Evolutionary conservation across 30 jellyfish, hydroid and myxozoan genomes (phyloP).

Genomic region (Turritopsis rubra): DNA sequence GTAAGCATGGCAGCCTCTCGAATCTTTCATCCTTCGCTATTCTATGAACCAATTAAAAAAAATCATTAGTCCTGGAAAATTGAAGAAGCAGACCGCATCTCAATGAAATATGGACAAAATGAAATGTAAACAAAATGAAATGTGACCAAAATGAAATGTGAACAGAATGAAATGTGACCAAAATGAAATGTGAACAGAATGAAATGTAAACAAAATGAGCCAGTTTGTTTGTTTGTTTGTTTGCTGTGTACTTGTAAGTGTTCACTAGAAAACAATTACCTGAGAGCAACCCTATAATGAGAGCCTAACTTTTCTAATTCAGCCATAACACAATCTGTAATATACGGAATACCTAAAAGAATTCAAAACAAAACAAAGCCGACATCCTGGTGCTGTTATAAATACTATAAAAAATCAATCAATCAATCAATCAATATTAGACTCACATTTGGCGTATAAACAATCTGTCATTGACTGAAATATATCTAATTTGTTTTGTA

Average conservation of each 20-base stretch:
- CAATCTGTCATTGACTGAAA: conserved; percentile 97
- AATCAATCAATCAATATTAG: neutral
- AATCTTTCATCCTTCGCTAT: conserved; percentile 95
- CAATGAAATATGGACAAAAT: too few species aligned
- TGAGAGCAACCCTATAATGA: conserved; percentile 85
- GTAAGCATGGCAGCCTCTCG: conserved; percentile 97
- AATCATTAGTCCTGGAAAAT: neutral
- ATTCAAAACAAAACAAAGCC: neutral
- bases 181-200: neutral
- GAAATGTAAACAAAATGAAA: too few species aligned
- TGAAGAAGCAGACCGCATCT: too few species aligned
- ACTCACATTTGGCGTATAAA: conserved; percentile 95
- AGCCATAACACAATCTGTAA: conserved; percentile 98
- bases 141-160: too few species aligned
- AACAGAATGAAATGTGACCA: neutral
- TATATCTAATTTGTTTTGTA: conserved; percentile 88
- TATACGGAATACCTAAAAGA: conserved; percentile 88
- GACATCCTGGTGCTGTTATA: neutral
- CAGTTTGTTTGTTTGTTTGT: neutral
- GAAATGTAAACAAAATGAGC: neutral
- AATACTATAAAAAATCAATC: neutral
- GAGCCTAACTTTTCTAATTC: conserved; percentile 94
- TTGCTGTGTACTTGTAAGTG: neutral
- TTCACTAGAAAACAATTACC: conserved; percentile 33
- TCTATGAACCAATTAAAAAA: conserved; percentile 22